Base-by-base conservation (phyloP, 2,113 vertebrate genomes). In the Capreolus pygargus region DNA sequence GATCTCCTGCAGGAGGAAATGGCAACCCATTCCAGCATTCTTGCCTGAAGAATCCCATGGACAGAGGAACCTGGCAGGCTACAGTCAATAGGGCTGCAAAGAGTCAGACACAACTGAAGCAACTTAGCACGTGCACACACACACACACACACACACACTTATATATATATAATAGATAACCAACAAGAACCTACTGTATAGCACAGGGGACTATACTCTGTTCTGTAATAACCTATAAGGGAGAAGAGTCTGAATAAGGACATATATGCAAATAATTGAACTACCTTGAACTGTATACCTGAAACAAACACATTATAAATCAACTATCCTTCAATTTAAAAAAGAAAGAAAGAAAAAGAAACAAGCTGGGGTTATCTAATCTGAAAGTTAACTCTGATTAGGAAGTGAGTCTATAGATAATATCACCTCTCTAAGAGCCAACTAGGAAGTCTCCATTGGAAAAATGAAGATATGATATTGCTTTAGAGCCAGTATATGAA, bases 351-450 rank as follows among this genome's bases (percentile, higher is more conserved):
- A 81, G 45, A 50, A 50, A 81, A 81, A 93, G 97, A 97, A 97
- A 98, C 74, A 96, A 96, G 67, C 64, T 87, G 39, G 89, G 78
- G 89, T 93, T 83, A 95, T 89, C 58, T 97, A 96, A 98, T 97
- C 95, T 96, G 95, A 90, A 90, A 94, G 86, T 98, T 96, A 98
- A 97, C 95, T 92, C 97, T 98, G 97, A 97, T 98, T 96, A 97
- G 91, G 86, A 57, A 97, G 50, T 43, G 47, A 96, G 74, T 85
- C 89, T 95, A 74, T 67, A 97, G 97, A 98, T 98, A 97, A 98
- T 64, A 98, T 98, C 97, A 95, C 96, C 17, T 61, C 55, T 88
- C 93, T 67, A 36, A 94, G 84, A 95, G 97, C 96, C 97, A 98
- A 97, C 93, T 92, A 96, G 97, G 97, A 98, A 98, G 93, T 96